A percentile compares a stretch with the other conserved stretches of the same genome.
These are phyloP conservation scores for Solenopsis fugax DNA, from an alignment of 1,140 invertebrate species.

Conservation along the genomic window DNA sequence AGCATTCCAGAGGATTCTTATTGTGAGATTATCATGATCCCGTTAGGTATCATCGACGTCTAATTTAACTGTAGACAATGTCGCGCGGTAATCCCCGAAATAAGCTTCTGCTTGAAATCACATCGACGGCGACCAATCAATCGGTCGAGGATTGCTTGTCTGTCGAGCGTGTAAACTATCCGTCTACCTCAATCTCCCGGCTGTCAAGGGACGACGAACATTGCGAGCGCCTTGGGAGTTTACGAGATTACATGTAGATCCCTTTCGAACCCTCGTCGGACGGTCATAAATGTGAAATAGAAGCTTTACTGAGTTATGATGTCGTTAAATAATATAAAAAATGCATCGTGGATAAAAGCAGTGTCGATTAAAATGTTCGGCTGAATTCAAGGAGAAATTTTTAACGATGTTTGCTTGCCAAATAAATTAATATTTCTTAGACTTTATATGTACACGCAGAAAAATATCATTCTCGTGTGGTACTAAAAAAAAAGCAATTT, in stretches of 20 bases:
- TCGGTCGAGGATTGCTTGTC: background rate
- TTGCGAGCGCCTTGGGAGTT: background rate
- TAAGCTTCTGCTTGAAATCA: conserved; percentile 2
- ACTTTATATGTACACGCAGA: background rate
- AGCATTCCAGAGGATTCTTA: background rate
- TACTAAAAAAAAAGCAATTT: too few relatives aligned
- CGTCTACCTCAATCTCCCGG: background rate
- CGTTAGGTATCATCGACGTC: background rate
- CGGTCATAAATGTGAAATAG: background rate
- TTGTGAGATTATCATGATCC: conserved; percentile 19
- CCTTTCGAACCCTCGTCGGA: background rate
- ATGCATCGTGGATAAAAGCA: background rate
- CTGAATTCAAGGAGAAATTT: background rate
- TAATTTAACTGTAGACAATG: conserved; percentile 10
- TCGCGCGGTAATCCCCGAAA: conserved; percentile 1
- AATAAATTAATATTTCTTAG: background rate
- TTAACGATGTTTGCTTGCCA: background rate
- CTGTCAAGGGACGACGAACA: background rate
- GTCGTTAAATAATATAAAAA: background rate
- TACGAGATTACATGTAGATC: conserved; percentile 26
- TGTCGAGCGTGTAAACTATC: conserved; percentile 12
- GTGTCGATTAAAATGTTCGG: background rate
- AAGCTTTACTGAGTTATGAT: conserved; percentile 8
- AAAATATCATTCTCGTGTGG: too few relatives aligned
- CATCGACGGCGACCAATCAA: background rate